Base-by-base conservation (phyloP, 2,888 invertebrate genomes). In the Griposia aprilina region DNA sequence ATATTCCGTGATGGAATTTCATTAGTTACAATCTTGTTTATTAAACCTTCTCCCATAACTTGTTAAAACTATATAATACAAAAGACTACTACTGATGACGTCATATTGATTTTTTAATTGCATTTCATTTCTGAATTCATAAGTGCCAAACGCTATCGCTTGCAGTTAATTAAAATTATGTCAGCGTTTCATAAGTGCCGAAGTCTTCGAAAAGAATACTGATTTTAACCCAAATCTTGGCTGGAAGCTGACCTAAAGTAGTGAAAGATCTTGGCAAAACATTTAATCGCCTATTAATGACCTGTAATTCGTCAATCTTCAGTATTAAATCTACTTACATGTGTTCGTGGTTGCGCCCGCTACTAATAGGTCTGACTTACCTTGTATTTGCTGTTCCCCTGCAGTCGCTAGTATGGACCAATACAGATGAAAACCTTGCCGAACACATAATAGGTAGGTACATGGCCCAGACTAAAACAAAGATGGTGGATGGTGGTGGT, bases 51-150 rank as follows among this genome's bases (percentile, higher is more conserved):
- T 57, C 52, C 8, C 23, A 57, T 45, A 48, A 52, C n/a, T 70
- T 62, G 30, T 81, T 57, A 71, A 50, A 50, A 55, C n/a, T 76
- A 67, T 67, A 76, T 17, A 55, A 26, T 48, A n/a, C 41, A n/a
- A 75, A 74, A 69, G 10, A 45, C 30, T 36, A 30, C 23, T 30
- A 17, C 26, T 60, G 59, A 30, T 68, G 36, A 55, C 62, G 50
- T 55, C 20, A 78, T 73, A 59, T 70, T 15, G 1, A 45, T 50
- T 30, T 76, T 68, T 55, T 69, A 73, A 73, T 55, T 59, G 30
- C n/a, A 59, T 66, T 55, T 30, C 2, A 63, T 55, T 63, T 65
- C 48, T 50, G n/a, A 63, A 68, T 68, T 57, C 20, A 6, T n/a
- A 52, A 67, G 36, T 62, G 26, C 45, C 26, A 26, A 77, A 57